These are phyloP conservation scores for Andrena minutula DNA, from an alignment of 2,888 invertebrate species.

Conservation along the genomic window DNA sequence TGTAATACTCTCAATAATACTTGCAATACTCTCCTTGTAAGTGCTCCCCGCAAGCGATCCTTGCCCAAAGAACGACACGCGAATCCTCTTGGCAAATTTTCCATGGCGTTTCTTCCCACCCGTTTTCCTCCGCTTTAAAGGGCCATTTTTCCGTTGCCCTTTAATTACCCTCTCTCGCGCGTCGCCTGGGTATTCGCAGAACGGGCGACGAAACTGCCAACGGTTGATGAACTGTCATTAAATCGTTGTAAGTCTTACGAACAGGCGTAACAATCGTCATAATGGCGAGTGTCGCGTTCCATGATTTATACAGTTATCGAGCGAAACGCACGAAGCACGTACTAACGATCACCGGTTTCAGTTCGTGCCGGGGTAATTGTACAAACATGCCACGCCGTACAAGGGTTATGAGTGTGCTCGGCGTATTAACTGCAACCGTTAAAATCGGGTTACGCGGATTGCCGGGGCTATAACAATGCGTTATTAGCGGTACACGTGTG, in stretches of 20 bases:
- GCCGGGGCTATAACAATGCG: slow-evolving; percentile 33
- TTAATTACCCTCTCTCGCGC: slow-evolving; percentile 6
- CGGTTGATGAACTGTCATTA: slow-evolving; percentile 12
- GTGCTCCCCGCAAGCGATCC: neutral
- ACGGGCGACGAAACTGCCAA: slow-evolving; percentile 15
- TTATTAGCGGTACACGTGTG: slow-evolving; percentile 29
- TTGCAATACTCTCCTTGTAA: too few relatives aligned
- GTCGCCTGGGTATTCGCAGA: slow-evolving; percentile 12
- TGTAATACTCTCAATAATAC: too few relatives aligned
- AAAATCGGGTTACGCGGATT: slow-evolving; percentile 34
- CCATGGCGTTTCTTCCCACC: too few relatives aligned
- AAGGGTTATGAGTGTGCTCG: slow-evolving; percentile 14
- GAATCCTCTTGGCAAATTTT: neutral
- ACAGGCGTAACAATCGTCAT: slow-evolving; percentile 20
- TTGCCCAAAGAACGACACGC: neutral
- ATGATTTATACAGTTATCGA: slow-evolving; percentile 53
- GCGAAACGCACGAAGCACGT: slow-evolving; percentile 8
- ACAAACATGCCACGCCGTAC: slow-evolving; percentile 28
- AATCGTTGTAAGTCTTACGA: neutral
- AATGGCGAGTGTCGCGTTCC: slow-evolving; percentile 29
- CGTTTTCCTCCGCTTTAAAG: too few relatives aligned
- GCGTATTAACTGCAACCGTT: slow-evolving; percentile 39
- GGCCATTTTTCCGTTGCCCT: neutral
- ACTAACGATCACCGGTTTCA: slow-evolving; percentile 43
- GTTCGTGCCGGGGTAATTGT: slow-evolving; percentile 34